Evolutionary conservation across 2,797 vertebrate genomes (phyloP).

Genomic region (Typhlichthys eigenmanni): DNA sequence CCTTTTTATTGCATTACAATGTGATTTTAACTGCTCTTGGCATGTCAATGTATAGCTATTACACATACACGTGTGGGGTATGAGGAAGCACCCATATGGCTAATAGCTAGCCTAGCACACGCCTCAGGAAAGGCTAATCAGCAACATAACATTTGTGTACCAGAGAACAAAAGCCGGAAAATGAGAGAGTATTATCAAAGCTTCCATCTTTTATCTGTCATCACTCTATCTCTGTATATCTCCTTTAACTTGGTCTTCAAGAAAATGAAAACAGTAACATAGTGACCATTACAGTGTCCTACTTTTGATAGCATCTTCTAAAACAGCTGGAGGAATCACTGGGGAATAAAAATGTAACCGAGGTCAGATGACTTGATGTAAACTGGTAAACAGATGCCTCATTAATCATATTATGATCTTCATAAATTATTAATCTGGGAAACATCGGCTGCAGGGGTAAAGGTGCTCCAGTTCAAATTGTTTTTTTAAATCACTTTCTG

Average conservation of each 20-base stretch:
- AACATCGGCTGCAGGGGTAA: conserved; percentile 7
- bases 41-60: too few species aligned
- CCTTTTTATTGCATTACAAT: too few species aligned
- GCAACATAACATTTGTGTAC: too few species aligned
- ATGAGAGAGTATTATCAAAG: too few species aligned
- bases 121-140: too few species aligned
- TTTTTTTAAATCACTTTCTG: conserved; percentile 14
- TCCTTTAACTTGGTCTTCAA: conserved; percentile 6
- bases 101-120: too few species aligned
- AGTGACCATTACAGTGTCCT: neutral
- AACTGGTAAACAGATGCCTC: conserved; percentile 10
- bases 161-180: too few species aligned
- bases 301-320: conserved; percentile 18
- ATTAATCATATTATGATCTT: conserved; percentile 14
- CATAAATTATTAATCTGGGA: neutral
- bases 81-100: too few species aligned
- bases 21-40: too few species aligned
- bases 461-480: neutral
- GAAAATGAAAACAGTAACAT: too few species aligned
- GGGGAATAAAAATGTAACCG: neutral
- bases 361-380: conserved; percentile 5
- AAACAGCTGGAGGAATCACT: conserved; percentile 12
- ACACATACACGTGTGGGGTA: too few species aligned
- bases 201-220: too few species aligned
- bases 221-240: conserved; percentile 10